Base-by-base conservation (phyloP, 2,888 invertebrate species). In the Lycaena phlaeas region DNA sequence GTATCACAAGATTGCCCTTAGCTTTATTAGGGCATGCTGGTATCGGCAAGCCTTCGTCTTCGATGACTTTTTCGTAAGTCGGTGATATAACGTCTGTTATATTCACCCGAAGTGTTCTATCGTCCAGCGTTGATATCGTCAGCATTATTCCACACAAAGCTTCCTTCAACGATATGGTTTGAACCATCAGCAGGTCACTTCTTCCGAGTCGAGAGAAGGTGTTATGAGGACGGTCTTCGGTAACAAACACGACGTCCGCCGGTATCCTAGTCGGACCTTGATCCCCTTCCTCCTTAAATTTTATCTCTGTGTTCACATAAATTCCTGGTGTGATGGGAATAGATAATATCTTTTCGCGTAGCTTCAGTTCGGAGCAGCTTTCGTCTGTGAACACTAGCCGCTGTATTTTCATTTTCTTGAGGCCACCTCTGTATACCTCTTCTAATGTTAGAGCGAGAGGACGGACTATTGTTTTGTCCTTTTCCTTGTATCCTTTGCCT, bases 371-470 rank as follows among this genome's bases (percentile, higher is more conserved):
- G 0, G 86, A 78, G 59, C 89, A 79, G 4, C 89, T 87, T 30
- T 88, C 87, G 42, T 89, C 89, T 0, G 87, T 81, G 55, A 91
- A 89, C 4, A 91, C 90, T 34, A 90, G 76, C 27, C 91, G 85
- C 59, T 90, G 89, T 27, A 94, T 92, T 70, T 92, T 92, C 90
- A 94, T 92, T 63, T 93, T 90, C 67, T 94, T 94, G n/a, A 92
- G 74, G 1, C 91, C 90, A 0, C 94, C 94, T 53, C 86, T 88
- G 64, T 87, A 92, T 4, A 91, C 68, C 50, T 88, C 88, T 50
- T 87, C 85, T 1, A 88, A 59, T 0, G 87, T 74, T 2, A 88
- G 55, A 15, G 81, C 67, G 2, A 88, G 62, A 2, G 86, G 85
- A 48, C 85, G 63, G 4, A 78, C 58, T 12, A 87, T 79, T 2